Evolutionary conservation across 2,888 invertebrate genomes (phyloP).

Genomic region (Ophion ellenae): DNA sequence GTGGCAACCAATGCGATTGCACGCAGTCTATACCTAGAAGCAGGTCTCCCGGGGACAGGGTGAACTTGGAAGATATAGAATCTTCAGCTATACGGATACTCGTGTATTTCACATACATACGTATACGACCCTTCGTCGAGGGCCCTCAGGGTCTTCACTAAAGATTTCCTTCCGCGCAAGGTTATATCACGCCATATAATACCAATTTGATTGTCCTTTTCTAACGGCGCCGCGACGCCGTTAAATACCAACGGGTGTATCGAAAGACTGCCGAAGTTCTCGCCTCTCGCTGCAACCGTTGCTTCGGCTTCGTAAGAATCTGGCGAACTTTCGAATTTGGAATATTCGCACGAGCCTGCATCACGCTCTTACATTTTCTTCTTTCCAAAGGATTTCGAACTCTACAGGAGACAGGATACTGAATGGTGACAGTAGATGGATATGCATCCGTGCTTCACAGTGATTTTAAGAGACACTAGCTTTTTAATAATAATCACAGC

Average conservation of each 20-base stretch:
- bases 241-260: conserved; percentile 52
- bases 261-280: conserved; percentile 43
- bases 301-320: background rate
- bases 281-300: background rate
- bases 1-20: conserved; percentile 44
- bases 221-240: conserved; percentile 43
- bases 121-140: conserved; percentile 28
- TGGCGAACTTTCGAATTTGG: background rate
- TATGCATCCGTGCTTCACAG: background rate
- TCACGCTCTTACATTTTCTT: background rate
- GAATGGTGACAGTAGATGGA: background rate
- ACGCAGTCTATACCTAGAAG: conserved; percentile 24
- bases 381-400: background rate
- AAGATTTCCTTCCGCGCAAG: conserved; percentile 51
- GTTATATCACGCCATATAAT: conserved; percentile 41
- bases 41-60: conserved; percentile 52
- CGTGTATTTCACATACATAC: background rate
- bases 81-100: conserved; percentile 41
- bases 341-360: no score
- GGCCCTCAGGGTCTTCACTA: conserved; percentile 47
- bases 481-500: background rate
- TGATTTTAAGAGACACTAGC: background rate
- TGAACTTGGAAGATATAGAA: conserved; percentile 48
- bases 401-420: background rate
- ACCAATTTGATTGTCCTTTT: conserved; percentile 63